These are phyloP conservation scores for Caenorhabditis japonica DNA, from an alignment of 2,888 invertebrate species.

Conservation along the genomic window DNA sequence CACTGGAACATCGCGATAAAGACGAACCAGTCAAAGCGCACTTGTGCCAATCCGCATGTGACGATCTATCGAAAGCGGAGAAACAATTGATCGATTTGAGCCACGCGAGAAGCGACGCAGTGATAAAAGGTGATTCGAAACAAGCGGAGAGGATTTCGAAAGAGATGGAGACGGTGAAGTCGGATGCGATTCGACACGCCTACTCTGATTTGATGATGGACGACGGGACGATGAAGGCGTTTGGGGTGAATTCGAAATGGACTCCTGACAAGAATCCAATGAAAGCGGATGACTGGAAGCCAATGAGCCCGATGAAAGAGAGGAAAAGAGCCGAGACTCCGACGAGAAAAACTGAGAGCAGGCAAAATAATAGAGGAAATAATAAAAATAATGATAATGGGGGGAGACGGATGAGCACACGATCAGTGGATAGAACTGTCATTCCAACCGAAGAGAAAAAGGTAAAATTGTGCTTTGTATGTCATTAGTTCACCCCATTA, in stretches of 20 bases:
- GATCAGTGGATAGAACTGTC: constrained; percentile 34
- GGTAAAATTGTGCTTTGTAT: too few relatives aligned
- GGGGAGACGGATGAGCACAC: constrained; percentile 23
- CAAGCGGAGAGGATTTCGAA: constrained; percentile 46
- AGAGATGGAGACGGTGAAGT: constrained; percentile 60
- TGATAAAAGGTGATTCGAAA: constrained; percentile 63
- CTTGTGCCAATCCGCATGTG: constrained; percentile 61
- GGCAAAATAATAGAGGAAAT: constrained; percentile 33
- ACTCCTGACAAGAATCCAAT: constrained; percentile 56
- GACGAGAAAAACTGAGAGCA: constrained; percentile 25
- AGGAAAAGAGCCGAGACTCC: constrained; percentile 38
- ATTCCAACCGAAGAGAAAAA: constrained; percentile 25
- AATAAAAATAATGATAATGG: constrained; percentile 41
- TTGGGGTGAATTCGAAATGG: constrained; percentile 68
- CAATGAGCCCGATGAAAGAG: constrained; percentile 45
- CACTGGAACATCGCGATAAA: constrained; percentile 38
- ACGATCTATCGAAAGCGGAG: constrained; percentile 63
- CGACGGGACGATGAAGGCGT: constrained; percentile 61
- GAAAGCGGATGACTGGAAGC: constrained; percentile 39
- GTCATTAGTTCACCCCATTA: too few relatives aligned
- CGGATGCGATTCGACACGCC: constrained; percentile 60
- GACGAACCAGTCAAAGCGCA: constrained; percentile 59
- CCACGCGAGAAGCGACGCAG: constrained; percentile 59
- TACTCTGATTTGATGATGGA: constrained; percentile 66
- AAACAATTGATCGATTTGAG: constrained; percentile 59